Base-by-base conservation (phyloP, 2,797 vertebrate species). In the Falco naumanni region DNA sequence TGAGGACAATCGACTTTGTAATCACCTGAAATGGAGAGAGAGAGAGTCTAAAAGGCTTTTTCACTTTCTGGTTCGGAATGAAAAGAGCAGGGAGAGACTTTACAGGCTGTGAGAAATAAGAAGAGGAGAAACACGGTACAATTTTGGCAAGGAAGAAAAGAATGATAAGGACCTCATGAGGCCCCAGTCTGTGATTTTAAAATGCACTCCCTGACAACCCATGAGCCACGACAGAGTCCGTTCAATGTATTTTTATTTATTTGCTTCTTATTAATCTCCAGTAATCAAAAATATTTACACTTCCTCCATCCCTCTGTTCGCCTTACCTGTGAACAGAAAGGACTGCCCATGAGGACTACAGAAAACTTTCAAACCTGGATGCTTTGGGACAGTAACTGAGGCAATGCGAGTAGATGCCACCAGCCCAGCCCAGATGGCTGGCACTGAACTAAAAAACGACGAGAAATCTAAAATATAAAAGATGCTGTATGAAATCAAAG, bases 21-120 rank as follows among this genome's bases (percentile, higher is more conserved):
- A 95, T 96, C 93, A 93, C 57, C 68, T 41, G 69, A 69, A 50
- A 71, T n/a, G 56, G 81, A 48, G 53, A 79, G 34, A 37, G 78
- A 41, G 31, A 2, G 50, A 85, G 59, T 31, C 66, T 69, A 91
- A 87, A 76, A 95, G 91, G 74, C 13, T 95, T 87, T 81, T 81
- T 63, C 48, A 43, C 43, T 63, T 53, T 39, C 60, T 6, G 8
- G 16, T 78, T 88, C 31, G 3, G n/a, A 84, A 47, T 66, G 43
- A 77, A 89, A 87, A 87, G 72, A 50, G 31, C 69, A n/a, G 65
- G 48, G 45, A 61, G 37, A 64, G 54, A 24, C 53, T 76, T 57
- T 29, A 13, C n/a, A 84, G 76, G 34, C 53, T 34, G 39, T 14
- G 22, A 37, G 24, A 77, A 61, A 41, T 24, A n/a, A n/a, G 43